Evolutionary conservation across 1,140 invertebrate genomes (phyloP), one percentile per base, ranked within the genome.

Genomic region (Drosophila littoralis): DNA sequence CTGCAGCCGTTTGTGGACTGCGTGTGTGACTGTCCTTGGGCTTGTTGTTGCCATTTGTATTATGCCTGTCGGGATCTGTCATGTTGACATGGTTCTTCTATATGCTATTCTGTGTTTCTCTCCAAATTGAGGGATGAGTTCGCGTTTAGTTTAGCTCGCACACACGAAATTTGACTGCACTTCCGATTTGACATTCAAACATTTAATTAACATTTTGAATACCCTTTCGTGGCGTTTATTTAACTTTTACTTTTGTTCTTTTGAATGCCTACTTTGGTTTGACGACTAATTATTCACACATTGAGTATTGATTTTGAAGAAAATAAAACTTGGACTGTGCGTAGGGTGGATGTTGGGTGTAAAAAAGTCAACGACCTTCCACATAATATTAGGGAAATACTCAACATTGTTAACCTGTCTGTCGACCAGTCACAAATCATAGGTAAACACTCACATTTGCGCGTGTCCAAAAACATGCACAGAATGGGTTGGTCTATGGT

Each of bases 1-100:
- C 22, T 50, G 43, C 15, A 32, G 8, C 22, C 12, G n/a, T 7
- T 15, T n/a, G 54, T 33, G 9, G 13, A 22, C 32, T 40, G 52
- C n/a, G 32, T 46, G 40, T 59, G 12, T 45, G 58, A 46, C 51
- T 17, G 54, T 2, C 22, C 22, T 60, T 61, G 12, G 22, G 22
- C 22, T 22, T 22, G 48, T 54, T 60, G 22, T 59, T 60, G 32
- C 45, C 59, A 38, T 77, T 78, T 35, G 60, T 63, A 22, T 60
- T 64, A 43, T 86, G 64, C 43, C 81, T 76, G 40, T 79, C 64
- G 52, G 75, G 35, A 45, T 86, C 73, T 70, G 83, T 74, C 83
- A 86, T 86, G 51, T 70, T 86, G 63, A 74, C 83, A 86, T 86
- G 83, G 42, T 78, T 78, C 66, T 42, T 60, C 46, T 69, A 33